Conservation (phyloP, 2,113 vertebrate species). For the Tamias sibiricus region DNA sequence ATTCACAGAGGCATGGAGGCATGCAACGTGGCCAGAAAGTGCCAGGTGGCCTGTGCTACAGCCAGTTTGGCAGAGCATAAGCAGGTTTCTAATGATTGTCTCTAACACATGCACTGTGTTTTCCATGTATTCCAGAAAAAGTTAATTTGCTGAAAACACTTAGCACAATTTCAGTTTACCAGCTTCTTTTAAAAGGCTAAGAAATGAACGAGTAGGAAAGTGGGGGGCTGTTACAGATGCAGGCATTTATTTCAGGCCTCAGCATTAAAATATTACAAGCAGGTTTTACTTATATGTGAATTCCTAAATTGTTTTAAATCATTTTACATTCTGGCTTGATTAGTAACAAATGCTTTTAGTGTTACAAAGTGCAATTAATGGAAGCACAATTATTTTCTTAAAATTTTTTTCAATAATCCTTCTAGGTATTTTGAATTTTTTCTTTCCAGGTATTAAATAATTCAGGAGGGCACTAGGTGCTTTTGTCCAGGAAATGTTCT, state of each 20-base stretch:
- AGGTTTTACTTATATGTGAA: slow-evolving; percentile 35
- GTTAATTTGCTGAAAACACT: background rate
- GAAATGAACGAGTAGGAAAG: slow-evolving; percentile 7
- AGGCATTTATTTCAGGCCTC: slow-evolving; percentile 48
- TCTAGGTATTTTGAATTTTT: slow-evolving; percentile 39
- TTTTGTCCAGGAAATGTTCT: slow-evolving; percentile 13
- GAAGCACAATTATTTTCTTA: slow-evolving; percentile 44
- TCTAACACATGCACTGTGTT: background rate
- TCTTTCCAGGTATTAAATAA: background rate
- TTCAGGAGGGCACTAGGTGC: background rate
- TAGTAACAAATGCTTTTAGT: slow-evolving; percentile 34
- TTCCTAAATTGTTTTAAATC: slow-evolving; percentile 54
- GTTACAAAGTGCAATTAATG: slow-evolving; percentile 32
- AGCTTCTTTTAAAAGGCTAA: slow-evolving; percentile 53
- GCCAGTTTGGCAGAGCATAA: background rate
- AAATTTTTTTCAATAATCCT: background rate
- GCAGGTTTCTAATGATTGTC: background rate
- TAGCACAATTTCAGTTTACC: background rate
- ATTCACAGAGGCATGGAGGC: background rate
- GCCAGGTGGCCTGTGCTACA: background rate
- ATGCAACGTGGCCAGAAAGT: background rate
- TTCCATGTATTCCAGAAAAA: background rate
- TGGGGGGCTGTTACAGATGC: background rate
- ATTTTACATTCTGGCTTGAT: slow-evolving; percentile 44
- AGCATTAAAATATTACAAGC: slow-evolving; percentile 59